Percentiles rank a stretch among this genome's conserved stretches.
Evolutionary conservation across 2,113 vertebrate genomes (phyloP).

Genomic region (Cheilinus undulatus): DNA sequence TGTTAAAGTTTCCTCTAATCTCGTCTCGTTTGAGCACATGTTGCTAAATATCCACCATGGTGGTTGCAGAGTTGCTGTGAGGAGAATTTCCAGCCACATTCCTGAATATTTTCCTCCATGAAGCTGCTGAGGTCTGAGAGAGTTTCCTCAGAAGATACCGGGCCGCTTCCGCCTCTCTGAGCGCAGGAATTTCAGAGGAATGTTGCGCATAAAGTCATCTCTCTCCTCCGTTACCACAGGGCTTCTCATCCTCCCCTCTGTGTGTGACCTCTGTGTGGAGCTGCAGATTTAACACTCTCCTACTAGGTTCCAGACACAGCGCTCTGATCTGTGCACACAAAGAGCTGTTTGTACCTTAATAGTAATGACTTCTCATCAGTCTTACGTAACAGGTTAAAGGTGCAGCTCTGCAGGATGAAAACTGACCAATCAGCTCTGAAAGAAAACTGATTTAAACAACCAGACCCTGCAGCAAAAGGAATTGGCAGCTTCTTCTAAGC

Average conservation of each 20-base stretch:
- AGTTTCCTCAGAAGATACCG: conserved; percentile 44
- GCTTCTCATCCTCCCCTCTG: neutral
- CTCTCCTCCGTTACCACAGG: conserved; percentile 23
- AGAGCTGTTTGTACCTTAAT: conserved; percentile 51
- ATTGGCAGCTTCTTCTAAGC: neutral
- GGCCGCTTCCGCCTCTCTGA: conserved; percentile 49
- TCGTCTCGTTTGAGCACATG: neutral
- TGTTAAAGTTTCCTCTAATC: neutral
- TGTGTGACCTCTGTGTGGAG: conserved; percentile 38
- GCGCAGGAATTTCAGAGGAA: conserved; percentile 69
- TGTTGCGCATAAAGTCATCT: conserved; percentile 57
- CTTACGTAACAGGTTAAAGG: conserved; percentile 20
- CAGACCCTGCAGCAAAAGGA: neutral
- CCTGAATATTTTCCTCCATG: conserved; percentile 26
- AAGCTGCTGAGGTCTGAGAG: conserved; percentile 37
- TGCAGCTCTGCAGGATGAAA: conserved; percentile 22
- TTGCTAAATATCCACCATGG: conserved; percentile 5
- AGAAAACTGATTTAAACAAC: neutral
- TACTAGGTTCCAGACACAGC: conserved; percentile 36
- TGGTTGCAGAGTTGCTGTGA: conserved; percentile 10
- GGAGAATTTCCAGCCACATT: conserved; percentile 25
- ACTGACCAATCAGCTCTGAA: neutral
- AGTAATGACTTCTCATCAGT: conserved; percentile 38
- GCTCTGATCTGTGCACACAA: conserved; percentile 52
- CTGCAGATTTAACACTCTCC: conserved; percentile 51